Evolutionary conservation across 2,888 invertebrate species (phyloP).

Genomic region (Pteria penguin): DNA sequence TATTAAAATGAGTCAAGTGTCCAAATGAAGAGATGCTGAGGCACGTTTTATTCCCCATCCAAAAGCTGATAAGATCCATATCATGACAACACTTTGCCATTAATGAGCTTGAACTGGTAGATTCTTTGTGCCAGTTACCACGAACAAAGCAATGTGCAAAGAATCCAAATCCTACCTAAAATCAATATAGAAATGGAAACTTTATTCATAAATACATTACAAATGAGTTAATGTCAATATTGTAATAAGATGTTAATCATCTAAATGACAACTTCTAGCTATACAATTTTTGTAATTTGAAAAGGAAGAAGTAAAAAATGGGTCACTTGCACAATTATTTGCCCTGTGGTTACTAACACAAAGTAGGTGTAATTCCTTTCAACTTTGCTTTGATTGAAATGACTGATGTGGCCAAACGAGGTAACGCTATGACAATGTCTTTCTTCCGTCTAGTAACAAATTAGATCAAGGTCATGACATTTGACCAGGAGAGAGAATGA

Average conservation of each 20-base stretch:
- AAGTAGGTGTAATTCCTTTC: neutral
- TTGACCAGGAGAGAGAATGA: conserved; percentile 80
- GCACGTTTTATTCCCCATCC: conserved; percentile 76
- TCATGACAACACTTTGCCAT: conserved; percentile 81
- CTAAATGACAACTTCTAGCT: too few relatives aligned
- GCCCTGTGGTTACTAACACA: too few relatives aligned
- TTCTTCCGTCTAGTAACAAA: conserved; percentile 78
- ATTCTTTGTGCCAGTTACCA: conserved; percentile 80
- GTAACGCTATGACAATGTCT: conserved; percentile 70
- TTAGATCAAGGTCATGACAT: conserved; percentile 81
- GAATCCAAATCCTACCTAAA: conserved; percentile 80
- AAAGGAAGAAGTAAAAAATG: too few relatives aligned
- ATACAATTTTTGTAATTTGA: too few relatives aligned
- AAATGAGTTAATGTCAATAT: too few relatives aligned
- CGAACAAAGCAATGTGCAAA: conserved; percentile 81
- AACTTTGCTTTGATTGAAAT: conserved; percentile 72
- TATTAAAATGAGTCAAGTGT: conserved; percentile 76
- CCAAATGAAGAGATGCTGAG: conserved; percentile 77
- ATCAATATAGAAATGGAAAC: conserved; percentile 12
- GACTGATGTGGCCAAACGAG: conserved; percentile 77
- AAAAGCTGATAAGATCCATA: conserved; percentile 79
- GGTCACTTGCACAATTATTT: too few relatives aligned
- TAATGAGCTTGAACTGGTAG: conserved; percentile 78
- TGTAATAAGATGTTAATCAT: too few relatives aligned
- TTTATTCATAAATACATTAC: too few relatives aligned